Evolutionary conservation across 2,888 invertebrate genomes (phyloP), one percentile per base, ranked within the genome.

Genomic region (Epicampocera succincta): DNA sequence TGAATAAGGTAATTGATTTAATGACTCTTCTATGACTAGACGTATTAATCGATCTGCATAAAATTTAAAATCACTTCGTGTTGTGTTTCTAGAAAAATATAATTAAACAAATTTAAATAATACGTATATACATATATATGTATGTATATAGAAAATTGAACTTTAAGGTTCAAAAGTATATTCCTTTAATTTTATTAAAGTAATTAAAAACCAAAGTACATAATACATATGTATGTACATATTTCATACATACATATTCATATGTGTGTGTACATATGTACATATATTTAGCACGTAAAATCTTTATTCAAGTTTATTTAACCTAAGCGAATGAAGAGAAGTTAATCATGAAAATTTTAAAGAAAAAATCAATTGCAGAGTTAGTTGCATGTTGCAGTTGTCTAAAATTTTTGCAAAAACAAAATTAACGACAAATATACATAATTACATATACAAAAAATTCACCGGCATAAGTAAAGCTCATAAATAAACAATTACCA

Each of bases 31-130:
- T 82, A 99, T 98, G 0, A 99, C 98, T 44, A 99, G 92, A 3
- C 99, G 94, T 88, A 99, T 99, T 91, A 99, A 92, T 84, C 99
- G 95, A 91, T 99, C 99, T 0, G 99, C 99, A 91, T 97, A 99
- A 92, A 99, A 99, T 90, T 99, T 98, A 90, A 99, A 99, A 91
- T 99, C 99, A 92, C 96, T 97, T 85, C 98, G 93, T 2, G 95
- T 92, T 25, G 98, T 99, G 86, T 96, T 96, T 90, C 99, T 99
- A 25, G 1, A 54, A 54, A 42, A 12, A 25, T 3, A 29, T 44
- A 13, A 5, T n/a, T 5, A 44, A 44, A n/a, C 1, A 5, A 33
- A 33, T 33, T 33, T 5, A 6, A 33, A 33, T 9, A 33, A 33
- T 33, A 33, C 1, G 1, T 33, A 8, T 9, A 33, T 9, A 9